Conservation (phyloP, 2,797 vertebrate species). For the Florisuga fusca region DNA sequence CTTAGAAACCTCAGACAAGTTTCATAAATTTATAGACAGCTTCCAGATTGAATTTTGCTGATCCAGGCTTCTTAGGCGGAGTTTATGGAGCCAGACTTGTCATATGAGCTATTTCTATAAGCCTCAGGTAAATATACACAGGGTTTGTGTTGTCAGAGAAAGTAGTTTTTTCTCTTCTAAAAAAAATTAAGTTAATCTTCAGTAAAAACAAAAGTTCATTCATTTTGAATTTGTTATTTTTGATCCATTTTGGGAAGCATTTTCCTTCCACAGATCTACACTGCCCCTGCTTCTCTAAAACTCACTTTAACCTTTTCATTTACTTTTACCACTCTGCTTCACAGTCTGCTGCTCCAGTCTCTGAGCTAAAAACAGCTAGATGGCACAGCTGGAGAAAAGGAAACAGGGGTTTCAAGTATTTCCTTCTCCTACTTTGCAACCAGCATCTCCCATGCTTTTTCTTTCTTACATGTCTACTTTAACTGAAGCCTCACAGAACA, state of each 20-base stretch:
- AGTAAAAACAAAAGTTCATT: slow-evolving; percentile 61
- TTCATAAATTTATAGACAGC: slow-evolving; percentile 55
- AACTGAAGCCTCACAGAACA: background rate
- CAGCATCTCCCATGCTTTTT: background rate
- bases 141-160: slow-evolving; percentile 53
- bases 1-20: slow-evolving; percentile 35
- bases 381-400: background rate
- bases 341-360: background rate
- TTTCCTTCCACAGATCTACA: slow-evolving; percentile 14
- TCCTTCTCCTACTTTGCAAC: background rate
- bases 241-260: slow-evolving; percentile 51
- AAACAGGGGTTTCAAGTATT: background rate
- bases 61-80: slow-evolving; percentile 7
- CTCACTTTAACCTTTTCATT: slow-evolving; percentile 38
- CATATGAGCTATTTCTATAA: slow-evolving; percentile 72
- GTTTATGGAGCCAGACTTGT: slow-evolving; percentile 67
- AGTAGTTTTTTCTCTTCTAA: slow-evolving; percentile 42
- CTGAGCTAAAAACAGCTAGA: background rate
- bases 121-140: slow-evolving; percentile 67
- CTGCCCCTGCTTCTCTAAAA: background rate
- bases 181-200: slow-evolving; percentile 55
- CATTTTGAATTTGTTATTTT: slow-evolving; percentile 64
- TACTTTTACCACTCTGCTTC: background rate
- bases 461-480: background rate
- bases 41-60: slow-evolving; percentile 67